phyloP scores from a whole-genome alignment of 2,888 invertebrate genomes.

The Junonia oenone region DNA sequence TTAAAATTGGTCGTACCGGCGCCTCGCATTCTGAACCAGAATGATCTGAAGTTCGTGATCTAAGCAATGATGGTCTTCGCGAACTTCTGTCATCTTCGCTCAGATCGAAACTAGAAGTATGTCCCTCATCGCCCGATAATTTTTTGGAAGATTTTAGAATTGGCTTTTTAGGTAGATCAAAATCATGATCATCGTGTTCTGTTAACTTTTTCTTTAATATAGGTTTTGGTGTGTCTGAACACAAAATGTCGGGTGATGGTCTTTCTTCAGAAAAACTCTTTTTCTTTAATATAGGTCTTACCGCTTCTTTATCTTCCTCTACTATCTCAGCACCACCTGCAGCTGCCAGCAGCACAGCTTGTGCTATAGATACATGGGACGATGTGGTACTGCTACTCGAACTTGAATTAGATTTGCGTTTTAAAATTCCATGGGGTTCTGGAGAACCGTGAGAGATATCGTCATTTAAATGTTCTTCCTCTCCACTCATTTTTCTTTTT shows the following conservation, averaged over 20 bases:
- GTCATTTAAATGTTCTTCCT: slow-evolving; percentile 82
- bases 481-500: slow-evolving; percentile 83
- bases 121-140: slow-evolving; percentile 82
- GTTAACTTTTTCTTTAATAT: slow-evolving; percentile 93
- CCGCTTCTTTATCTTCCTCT: slow-evolving; percentile 79
- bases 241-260: slow-evolving; percentile 69
- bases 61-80: slow-evolving; percentile 76
- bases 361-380: slow-evolving; percentile 84
- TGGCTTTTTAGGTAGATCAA: slow-evolving; percentile 85
- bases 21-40: slow-evolving; percentile 78
- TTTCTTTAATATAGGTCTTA: slow-evolving; percentile 90
- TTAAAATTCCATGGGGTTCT: slow-evolving; percentile 88
- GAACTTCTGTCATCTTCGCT: slow-evolving; percentile 78
- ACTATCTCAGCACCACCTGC: slow-evolving; percentile 80
- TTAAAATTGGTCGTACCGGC: slow-evolving; percentile 82
- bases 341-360: slow-evolving; percentile 82
- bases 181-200: slow-evolving; percentile 86
- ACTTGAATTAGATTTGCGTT: slow-evolving; percentile 86
- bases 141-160: slow-evolving; percentile 87
- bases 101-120: slow-evolving; percentile 75
- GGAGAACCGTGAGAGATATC: slow-evolving; percentile 82
- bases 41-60: slow-evolving; percentile 76
- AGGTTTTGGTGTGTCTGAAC: slow-evolving; percentile 82
- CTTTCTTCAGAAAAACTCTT: slow-evolving; percentile 87
- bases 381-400: slow-evolving; percentile 82